phyloP scores from a whole-genome alignment of 2,888 invertebrate genomes.

The Drosophila trichaetosa region DNA sequence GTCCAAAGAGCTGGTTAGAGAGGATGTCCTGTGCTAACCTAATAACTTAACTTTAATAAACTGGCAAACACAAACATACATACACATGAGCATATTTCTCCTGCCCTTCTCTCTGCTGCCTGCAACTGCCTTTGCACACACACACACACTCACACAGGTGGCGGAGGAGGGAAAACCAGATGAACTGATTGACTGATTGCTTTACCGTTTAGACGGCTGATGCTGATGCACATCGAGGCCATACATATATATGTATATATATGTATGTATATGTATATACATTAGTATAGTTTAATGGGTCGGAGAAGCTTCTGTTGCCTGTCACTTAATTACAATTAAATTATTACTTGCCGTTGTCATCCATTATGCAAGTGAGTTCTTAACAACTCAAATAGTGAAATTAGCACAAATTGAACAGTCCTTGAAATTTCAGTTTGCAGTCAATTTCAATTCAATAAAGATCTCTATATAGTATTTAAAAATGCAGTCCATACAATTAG shows the following conservation, averaged over 20 bases:
- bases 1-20: background rate
- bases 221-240: background rate
- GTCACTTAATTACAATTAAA: conserved; percentile 15
- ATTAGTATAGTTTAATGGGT: background rate
- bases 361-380: conserved; percentile 47
- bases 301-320: conserved; percentile 2
- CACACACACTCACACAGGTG: background rate
- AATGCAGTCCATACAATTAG: conserved; percentile 7
- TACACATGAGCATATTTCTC: background rate
- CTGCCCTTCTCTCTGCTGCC: background rate
- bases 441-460: conserved; percentile 2
- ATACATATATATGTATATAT: background rate
- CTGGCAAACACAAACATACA: conserved; percentile 1
- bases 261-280: background rate
- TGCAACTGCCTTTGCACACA: background rate
- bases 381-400: background rate
- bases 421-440: background rate
- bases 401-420: conserved; percentile 14
- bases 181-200: conserved; percentile 25
- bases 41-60: conserved; percentile 12
- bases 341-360: conserved; percentile 73
- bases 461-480: background rate
- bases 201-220: conserved; percentile 6
- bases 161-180: background rate
- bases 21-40: conserved; percentile 5